These are phyloP conservation scores for Neodon shergylaensis DNA, from an alignment of 2,113 vertebrate genomes.

Conservation along the genomic window DNA sequence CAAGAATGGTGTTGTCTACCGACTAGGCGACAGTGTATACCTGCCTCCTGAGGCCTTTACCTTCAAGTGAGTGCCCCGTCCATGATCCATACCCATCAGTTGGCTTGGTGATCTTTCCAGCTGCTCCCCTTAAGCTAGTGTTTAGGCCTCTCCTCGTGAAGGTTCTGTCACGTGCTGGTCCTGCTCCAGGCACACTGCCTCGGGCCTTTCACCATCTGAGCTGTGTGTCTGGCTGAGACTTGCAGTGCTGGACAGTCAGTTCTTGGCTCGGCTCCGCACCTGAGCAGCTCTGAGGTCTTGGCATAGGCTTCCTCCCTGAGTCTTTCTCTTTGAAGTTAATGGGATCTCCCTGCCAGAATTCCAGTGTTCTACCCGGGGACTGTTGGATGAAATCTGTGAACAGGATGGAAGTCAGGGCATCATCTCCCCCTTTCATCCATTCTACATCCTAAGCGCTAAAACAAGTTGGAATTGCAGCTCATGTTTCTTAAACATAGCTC, in stretches of 20 bases:
- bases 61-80: constrained; percentile 88
- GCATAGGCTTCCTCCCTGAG: background rate
- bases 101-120: background rate
- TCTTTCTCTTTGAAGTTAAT: background rate
- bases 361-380: background rate
- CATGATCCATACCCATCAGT: background rate
- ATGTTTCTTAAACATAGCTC: background rate
- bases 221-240: background rate
- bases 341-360: background rate
- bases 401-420: background rate
- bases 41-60: constrained; percentile 91
- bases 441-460: background rate
- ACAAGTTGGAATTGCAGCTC: background rate
- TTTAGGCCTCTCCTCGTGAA: background rate
- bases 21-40: constrained; percentile 92
- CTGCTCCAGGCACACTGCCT: background rate
- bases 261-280: background rate
- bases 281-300: background rate
- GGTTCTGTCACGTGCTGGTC: background rate
- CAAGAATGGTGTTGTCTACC: constrained; percentile 91
- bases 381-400: background rate
- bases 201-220: background rate
- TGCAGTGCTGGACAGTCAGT: background rate
- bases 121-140: background rate
- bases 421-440: background rate